Evolutionary conservation across 2,797 vertebrate genomes (phyloP).

Genomic region (Microchirus variegatus): DNA sequence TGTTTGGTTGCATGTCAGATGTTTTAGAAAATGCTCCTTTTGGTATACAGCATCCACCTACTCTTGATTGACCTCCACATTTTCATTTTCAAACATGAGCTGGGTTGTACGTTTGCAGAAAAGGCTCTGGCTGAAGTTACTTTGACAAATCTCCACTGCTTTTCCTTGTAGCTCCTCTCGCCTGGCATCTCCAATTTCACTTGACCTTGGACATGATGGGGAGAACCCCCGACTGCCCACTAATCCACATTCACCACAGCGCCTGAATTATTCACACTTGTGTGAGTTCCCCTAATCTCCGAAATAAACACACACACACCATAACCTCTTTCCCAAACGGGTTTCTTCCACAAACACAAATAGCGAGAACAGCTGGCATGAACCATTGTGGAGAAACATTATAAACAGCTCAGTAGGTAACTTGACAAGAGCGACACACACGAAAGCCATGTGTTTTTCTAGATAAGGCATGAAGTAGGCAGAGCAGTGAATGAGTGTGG

Average conservation of each 20-base stretch:
- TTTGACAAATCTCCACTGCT: not conserved
- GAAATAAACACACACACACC: conserved; percentile 35
- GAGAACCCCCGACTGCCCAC: conserved; percentile 20
- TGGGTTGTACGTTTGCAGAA: too few species aligned
- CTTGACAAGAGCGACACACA: conserved; percentile 49
- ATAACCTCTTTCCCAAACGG: not conserved
- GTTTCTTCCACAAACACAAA: conserved; percentile 24
- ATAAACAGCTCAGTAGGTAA: conserved; percentile 62
- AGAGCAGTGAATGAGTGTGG: conserved; percentile 31
- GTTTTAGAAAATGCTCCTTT: too few species aligned
- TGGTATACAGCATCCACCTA: too few species aligned
- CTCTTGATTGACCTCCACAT: too few species aligned
- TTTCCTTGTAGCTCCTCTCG: not conserved
- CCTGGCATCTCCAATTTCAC: not conserved
- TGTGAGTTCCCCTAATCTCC: conserved; percentile 5
- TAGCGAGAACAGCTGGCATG: conserved; percentile 17
- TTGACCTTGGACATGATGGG: conserved; percentile 15
- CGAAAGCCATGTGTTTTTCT: conserved; percentile 64
- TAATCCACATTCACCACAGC: conserved; percentile 42
- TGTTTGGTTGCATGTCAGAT: too few species aligned
- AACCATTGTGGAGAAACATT: conserved; percentile 40
- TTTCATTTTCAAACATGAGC: too few species aligned
- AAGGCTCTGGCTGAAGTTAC: not conserved
- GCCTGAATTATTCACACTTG: conserved; percentile 39
- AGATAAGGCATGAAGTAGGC: conserved; percentile 72